Conservation (phyloP, 1,140 invertebrate genomes). For the Patella vulgata region DNA sequence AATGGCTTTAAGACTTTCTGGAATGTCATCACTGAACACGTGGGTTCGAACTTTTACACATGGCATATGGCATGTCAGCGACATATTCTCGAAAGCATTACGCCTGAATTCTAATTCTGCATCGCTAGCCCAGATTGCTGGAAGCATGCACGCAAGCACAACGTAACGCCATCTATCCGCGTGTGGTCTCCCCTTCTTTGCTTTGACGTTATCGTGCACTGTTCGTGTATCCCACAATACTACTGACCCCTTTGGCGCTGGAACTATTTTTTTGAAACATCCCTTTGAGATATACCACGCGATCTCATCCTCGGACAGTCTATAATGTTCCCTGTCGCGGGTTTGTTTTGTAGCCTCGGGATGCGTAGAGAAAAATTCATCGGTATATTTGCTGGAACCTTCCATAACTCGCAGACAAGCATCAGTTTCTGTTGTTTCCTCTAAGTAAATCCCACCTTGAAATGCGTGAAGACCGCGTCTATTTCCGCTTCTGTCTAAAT, state of each 20-base stretch:
- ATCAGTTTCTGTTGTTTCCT: constrained; percentile 25
- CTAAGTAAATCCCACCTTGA: constrained; percentile 36
- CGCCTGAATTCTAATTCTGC: constrained; percentile 18
- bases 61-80: constrained; percentile 35
- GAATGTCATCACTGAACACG: background rate
- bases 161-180: constrained; percentile 35
- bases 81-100: constrained; percentile 24
- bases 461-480: constrained; percentile 30
- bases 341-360: constrained; percentile 9
- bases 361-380: constrained; percentile 27
- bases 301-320: constrained; percentile 18
- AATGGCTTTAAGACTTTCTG: background rate
- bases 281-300: constrained; percentile 28
- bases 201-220: constrained; percentile 35
- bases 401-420: constrained; percentile 34
- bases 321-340: constrained; percentile 14
- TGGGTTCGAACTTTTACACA: constrained; percentile 8
- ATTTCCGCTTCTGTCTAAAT: constrained; percentile 26
- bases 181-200: constrained; percentile 20
- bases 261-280: constrained; percentile 27
- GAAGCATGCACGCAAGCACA: constrained; percentile 35
- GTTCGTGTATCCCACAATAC: constrained; percentile 44
- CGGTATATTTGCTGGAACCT: constrained; percentile 29
- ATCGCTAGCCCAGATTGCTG: constrained; percentile 31
- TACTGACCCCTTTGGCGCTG: constrained; percentile 42